Conservation (phyloP, 2,888 invertebrate genomes). For the Aspidiotus rigidus region DNA sequence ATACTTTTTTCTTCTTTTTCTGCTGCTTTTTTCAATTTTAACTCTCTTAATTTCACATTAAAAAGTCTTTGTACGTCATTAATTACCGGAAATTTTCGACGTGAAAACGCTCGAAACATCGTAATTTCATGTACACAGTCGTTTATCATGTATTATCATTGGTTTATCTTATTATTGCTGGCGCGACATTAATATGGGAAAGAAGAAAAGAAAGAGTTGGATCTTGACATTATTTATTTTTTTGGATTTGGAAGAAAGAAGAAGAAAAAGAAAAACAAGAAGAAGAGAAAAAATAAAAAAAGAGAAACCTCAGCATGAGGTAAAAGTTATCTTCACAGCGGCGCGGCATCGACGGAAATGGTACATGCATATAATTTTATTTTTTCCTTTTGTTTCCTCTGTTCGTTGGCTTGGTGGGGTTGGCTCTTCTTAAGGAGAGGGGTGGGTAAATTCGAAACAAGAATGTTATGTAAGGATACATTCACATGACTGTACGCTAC, state of each 20-base stretch:
- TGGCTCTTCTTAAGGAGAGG: no score
- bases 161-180: no score
- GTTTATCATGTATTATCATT: conserved; percentile 12
- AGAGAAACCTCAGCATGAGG: conserved; percentile 29
- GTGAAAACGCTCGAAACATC: conserved; percentile 25
- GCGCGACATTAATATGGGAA: not conserved
- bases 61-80: conserved; percentile 30
- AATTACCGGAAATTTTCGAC: conserved; percentile 32
- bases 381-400: conserved; percentile 26
- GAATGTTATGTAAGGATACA: no score
- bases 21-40: conserved; percentile 8
- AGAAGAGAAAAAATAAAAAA: no score
- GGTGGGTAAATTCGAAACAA: no score
- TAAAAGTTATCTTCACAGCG: conserved; percentile 19
- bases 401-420: no score
- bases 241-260: conserved; percentile 22
- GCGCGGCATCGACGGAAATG: conserved; percentile 23
- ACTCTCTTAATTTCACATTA: conserved; percentile 8
- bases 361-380: conserved; percentile 21
- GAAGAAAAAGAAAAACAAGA: no score
- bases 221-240: conserved; percentile 10
- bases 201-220: conserved; percentile 1
- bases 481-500: no score
- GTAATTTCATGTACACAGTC: conserved; percentile 20
- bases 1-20: conserved; percentile 11